Percentiles rank a stretch among this genome's conserved stretches.
Conservation (phyloP, 2,113 vertebrate species). For the Anguilla rostrata region DNA sequence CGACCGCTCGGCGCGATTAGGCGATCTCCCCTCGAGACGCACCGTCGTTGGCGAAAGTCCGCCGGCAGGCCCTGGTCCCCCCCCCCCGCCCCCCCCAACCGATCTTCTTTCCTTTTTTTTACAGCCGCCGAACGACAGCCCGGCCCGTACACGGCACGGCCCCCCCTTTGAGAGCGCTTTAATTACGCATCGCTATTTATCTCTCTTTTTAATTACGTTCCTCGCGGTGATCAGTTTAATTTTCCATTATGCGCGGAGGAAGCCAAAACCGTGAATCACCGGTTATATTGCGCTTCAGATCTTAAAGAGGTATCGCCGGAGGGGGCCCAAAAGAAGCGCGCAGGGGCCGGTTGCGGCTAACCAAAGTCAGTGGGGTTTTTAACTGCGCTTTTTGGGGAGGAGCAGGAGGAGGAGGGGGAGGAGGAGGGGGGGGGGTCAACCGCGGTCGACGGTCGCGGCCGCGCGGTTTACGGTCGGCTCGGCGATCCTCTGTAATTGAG, state of each 20-base stretch:
- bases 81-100: background rate
- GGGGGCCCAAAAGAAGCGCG: background rate
- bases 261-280: background rate
- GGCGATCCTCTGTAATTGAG: constrained; percentile 9
- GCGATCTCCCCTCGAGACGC: constrained; percentile 14
- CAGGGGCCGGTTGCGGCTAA: background rate
- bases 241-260: background rate
- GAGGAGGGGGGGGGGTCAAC: constrained; percentile 42
- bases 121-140: constrained; percentile 20
- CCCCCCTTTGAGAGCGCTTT: constrained; percentile 4
- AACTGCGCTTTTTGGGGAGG: constrained; percentile 49
- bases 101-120: background rate
- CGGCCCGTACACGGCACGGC: background rate
- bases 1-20: constrained; percentile 61
- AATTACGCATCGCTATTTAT: constrained; percentile 24
- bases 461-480: constrained; percentile 11
- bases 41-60: background rate
- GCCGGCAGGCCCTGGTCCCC: background rate
- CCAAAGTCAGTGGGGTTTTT: background rate
- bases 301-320: background rate
- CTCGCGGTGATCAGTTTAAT: constrained; percentile 19
- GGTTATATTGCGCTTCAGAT: constrained; percentile 2
- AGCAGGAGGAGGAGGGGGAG: constrained; percentile 41
- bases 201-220: constrained; percentile 24
- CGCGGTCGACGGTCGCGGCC: background rate